Evolutionary conservation across 2,888 invertebrate species (phyloP), one percentile per base, ranked within the genome.

Genomic region (Chalcosyrphus nemorum): DNA sequence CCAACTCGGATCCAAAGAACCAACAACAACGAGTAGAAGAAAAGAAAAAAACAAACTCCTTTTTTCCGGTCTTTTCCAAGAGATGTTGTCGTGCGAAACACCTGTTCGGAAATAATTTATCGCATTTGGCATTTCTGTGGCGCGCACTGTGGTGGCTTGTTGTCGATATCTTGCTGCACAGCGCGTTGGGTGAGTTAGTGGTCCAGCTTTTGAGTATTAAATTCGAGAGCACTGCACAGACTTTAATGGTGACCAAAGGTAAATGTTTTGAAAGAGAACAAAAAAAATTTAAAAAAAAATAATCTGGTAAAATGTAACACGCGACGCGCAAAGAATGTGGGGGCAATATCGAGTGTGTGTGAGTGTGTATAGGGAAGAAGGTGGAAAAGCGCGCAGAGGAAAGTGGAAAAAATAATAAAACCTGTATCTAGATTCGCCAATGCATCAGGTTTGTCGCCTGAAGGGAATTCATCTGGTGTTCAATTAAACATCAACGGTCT

Each of bases 101-200:
- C 84, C 84, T 84, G 84, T 84, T 84, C 84, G 74, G 74, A 80
- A 84, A 84, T 84, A 84, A 80, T 84, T 84, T 84, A 84, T 84
- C 70, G 84, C 75, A 52, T 70, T 80, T 80, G 68, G 80, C 29
- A 78, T 77, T 72, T 57, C n/a, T 11, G 41, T 71, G 32, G 45
- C n/a, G 45, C n/a, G 75, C 21, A 19, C 68, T 45, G 56, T 56
- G 77, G 56, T 56, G 77, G 61, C 45, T 61, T 68, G 66, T 61
- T 80, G 45, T 57, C 74, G 66, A 50, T 65, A 35, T 43, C n/a
- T n/a, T 27, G 21, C 45, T 57, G 54, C 24, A 61, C 29, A 6
- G 29, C 9, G 29, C 56, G 11, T 54, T 68, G 70, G 76, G 81
- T 70, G 76, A 81, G 56, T 65, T 75, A 66, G 66, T 75, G 61